phyloP scores from a whole-genome alignment of 1,140 invertebrate genomes.

The Drosophila baimaii region DNA sequence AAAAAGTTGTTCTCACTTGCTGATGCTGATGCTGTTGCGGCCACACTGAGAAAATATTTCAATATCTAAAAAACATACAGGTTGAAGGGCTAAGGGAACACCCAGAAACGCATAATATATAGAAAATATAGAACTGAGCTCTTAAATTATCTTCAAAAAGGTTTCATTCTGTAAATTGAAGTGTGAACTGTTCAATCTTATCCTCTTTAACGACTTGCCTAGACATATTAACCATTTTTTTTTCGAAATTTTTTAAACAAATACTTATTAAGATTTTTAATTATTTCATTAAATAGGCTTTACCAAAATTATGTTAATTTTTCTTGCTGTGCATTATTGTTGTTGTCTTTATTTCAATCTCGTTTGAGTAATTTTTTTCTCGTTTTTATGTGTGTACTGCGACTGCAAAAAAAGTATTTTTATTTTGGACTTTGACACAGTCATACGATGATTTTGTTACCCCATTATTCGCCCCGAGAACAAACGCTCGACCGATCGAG shows the following conservation, averaged over 20 bases:
- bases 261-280: no score
- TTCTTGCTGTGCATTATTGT: constrained; percentile 17
- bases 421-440: constrained; percentile 81
- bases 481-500: constrained; percentile 7
- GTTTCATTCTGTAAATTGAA: no score
- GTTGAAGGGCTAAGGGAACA: neutral
- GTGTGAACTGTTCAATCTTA: no score
- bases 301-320: neutral
- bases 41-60: constrained; percentile 13
- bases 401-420: constrained; percentile 72
- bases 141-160: neutral
- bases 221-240: no score
- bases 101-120: neutral
- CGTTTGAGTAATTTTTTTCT: constrained; percentile 57
- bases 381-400: constrained; percentile 59
- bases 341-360: constrained; percentile 54
- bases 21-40: constrained; percentile 32
- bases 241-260: no score
- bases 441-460: constrained; percentile 79
- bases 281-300: no score
- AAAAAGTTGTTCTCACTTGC: constrained; percentile 42
- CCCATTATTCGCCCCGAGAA: constrained; percentile 56
- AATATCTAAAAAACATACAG: neutral
- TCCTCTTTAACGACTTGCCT: no score
- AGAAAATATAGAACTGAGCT: neutral